These are phyloP conservation scores for Gymnarchus niloticus DNA, from an alignment of 2,113 vertebrate genomes.

Conservation along the genomic window DNA sequence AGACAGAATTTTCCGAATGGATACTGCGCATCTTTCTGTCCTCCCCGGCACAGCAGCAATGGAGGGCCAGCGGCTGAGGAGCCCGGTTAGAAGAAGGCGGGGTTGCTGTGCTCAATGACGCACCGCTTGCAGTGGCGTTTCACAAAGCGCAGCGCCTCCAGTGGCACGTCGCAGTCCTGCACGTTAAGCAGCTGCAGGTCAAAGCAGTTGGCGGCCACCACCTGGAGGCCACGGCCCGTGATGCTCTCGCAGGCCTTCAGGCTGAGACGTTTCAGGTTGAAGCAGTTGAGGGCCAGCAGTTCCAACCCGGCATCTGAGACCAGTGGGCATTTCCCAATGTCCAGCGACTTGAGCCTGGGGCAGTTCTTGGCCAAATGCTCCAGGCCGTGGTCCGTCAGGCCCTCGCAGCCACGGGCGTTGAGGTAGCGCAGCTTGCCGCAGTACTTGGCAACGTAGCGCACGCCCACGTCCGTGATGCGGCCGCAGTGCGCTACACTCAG, in stretches of 20 bases:
- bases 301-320: conserved; percentile 88
- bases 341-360: conserved; percentile 86
- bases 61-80: too few relatives aligned
- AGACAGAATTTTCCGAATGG: neutral
- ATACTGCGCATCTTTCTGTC: conserved; percentile 18
- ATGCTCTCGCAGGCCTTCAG: conserved; percentile 83
- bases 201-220: conserved; percentile 83
- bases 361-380: conserved; percentile 92
- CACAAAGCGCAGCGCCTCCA: conserved; percentile 79
- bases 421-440: conserved; percentile 94
- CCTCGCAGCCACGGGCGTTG: conserved; percentile 93
- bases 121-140: conserved; percentile 83
- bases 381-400: conserved; percentile 92
- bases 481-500: conserved; percentile 94
- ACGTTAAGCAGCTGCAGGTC: conserved; percentile 83
- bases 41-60: neutral
- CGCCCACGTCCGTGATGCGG: conserved; percentile 90
- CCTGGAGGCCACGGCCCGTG: conserved; percentile 76
- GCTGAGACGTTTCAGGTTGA: conserved; percentile 81
- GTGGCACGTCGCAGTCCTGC: conserved; percentile 80
- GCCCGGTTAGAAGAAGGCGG: conserved; percentile 80
- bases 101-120: conserved; percentile 84
- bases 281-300: conserved; percentile 82
- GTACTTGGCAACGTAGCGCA: conserved; percentile 94
- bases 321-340: conserved; percentile 92